Evolutionary conservation across 2,113 vertebrate species (phyloP).

Genomic region (Prunella himalayana): DNA sequence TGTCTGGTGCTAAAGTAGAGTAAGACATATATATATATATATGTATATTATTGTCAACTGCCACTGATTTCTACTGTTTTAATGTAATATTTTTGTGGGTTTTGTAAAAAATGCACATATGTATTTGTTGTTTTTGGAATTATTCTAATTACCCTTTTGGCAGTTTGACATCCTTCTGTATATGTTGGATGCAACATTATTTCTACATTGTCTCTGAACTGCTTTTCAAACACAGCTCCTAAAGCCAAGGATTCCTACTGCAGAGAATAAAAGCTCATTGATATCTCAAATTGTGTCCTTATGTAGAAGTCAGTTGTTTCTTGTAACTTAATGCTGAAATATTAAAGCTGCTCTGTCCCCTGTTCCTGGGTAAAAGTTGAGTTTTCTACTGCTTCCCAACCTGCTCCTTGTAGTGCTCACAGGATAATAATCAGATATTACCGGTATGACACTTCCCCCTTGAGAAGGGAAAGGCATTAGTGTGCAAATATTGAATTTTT

Average conservation of each 20-base stretch:
- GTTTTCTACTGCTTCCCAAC: neutral
- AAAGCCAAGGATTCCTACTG: neutral
- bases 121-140: neutral
- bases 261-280: neutral
- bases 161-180: neutral
- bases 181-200: neutral
- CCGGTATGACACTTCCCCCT: neutral
- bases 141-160: neutral
- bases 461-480: neutral
- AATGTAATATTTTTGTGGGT: neutral
- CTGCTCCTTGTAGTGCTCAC: fast-evolving
- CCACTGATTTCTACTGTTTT: neutral
- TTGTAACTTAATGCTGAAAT: neutral
- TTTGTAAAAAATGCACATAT: neutral
- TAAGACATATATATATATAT: neutral
- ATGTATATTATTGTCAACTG: neutral
- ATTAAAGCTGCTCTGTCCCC: neutral
- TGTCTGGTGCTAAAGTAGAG: neutral
- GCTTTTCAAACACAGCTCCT: neutral
- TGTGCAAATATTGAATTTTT: neutral
- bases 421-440: neutral
- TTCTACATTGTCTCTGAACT: neutral
- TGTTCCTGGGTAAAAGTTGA: neutral
- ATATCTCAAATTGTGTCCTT: neutral
- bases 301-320: neutral